Percentiles rank a stretch among this genome's conserved stretches.
Conservation (phyloP, 2,888 invertebrate genomes). For the Cephus pygmeus region DNA sequence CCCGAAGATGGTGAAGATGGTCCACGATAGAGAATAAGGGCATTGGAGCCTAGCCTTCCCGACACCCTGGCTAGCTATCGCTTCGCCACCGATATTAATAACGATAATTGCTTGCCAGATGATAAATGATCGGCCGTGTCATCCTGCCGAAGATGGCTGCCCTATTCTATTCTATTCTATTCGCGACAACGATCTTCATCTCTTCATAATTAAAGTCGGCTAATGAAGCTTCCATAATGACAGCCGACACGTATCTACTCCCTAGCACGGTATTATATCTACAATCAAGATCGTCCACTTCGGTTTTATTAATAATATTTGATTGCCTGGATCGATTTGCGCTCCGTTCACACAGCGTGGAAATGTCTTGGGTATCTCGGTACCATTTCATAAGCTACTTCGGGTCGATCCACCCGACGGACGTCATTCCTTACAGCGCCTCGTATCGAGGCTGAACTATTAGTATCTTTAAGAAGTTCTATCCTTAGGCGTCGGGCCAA, state of each 20-base stretch:
- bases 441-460: too few relatives aligned
- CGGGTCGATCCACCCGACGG: too few relatives aligned
- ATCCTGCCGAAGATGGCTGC: conserved; percentile 32
- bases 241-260: conserved; percentile 34
- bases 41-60: not conserved
- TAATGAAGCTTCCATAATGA: conserved; percentile 52
- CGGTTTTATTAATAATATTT: conserved; percentile 38
- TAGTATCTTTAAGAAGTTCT: too few relatives aligned
- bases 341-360: not conserved
- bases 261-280: conserved; percentile 35
- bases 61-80: conserved; percentile 10
- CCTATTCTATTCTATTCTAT: conserved; percentile 31
- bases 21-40: too few relatives aligned
- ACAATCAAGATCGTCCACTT: conserved; percentile 33
- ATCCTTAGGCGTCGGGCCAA: too few relatives aligned
- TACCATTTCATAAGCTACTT: too few relatives aligned
- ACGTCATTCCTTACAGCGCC: too few relatives aligned
- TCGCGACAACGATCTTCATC: conserved; percentile 54
- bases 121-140: conserved; percentile 49
- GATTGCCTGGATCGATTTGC: conserved; percentile 19
- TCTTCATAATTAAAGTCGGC: conserved; percentile 52
- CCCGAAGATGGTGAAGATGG: too few relatives aligned
- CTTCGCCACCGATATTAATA: conserved; percentile 51
- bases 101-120: conserved; percentile 53
- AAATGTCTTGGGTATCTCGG: not conserved